Evolutionary conservation across 2,797 vertebrate genomes (phyloP).

Genomic region (Percopsis omiscomaycus): DNA sequence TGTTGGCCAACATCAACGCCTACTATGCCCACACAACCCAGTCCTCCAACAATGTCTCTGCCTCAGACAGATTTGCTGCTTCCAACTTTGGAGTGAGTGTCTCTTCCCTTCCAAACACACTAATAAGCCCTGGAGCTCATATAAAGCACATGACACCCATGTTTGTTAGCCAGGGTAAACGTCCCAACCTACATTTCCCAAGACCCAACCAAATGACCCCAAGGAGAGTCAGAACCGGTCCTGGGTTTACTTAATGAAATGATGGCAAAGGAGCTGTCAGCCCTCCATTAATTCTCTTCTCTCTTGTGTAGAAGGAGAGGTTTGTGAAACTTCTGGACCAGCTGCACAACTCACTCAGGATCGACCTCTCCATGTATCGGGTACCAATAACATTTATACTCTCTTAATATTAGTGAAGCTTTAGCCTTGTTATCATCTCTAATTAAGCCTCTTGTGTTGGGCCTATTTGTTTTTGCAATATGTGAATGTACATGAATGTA

Average conservation of each 20-base stretch:
- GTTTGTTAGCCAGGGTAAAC: constrained; percentile 5
- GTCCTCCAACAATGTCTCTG: constrained; percentile 92
- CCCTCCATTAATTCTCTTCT: constrained; percentile 69
- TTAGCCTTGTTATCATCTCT: constrained; percentile 2
- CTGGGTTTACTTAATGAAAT: constrained; percentile 38
- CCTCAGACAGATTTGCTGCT: constrained; percentile 94
- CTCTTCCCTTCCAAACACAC: not conserved
- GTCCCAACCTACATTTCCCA: constrained; percentile 24
- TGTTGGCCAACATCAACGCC: constrained; percentile 97
- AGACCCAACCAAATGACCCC: constrained; percentile 39
- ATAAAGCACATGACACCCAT: constrained; percentile 1
- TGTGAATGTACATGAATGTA: constrained; percentile 6
- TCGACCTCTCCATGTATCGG: constrained; percentile 98
- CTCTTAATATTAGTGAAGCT: constrained; percentile 2
- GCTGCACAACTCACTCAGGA: constrained; percentile 94
- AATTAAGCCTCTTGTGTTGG: not conserved
- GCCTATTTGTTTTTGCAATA: constrained; percentile 9
- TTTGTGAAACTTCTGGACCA: constrained; percentile 98
- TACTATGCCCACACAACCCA: constrained; percentile 97
- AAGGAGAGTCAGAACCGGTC: not conserved
- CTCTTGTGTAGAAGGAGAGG: constrained; percentile 91
- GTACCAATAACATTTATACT: constrained; percentile 65
- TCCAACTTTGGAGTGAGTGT: constrained; percentile 96
- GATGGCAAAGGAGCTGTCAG: constrained; percentile 18
- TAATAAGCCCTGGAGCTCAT: constrained; percentile 1